Conservation (phyloP, 1,140 invertebrate genomes). For the Meloidogyne hapla region DNA sequence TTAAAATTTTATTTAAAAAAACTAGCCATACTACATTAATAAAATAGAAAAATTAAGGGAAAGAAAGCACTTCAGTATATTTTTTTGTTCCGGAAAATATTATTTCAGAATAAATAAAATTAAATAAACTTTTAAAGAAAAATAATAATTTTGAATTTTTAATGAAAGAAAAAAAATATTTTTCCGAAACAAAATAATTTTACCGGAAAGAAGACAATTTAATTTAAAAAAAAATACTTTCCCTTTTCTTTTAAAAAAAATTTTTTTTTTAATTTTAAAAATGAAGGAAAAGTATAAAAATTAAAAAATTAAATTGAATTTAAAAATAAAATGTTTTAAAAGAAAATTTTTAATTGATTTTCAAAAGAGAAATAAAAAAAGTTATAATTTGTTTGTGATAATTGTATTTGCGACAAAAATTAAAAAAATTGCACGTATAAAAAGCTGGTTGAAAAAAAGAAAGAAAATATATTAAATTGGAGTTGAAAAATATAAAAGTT, state of each 20-base stretch:
- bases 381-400: neutral
- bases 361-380: neutral
- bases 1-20: neutral
- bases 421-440: neutral
- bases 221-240: neutral
- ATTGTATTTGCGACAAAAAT: neutral
- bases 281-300: slow-evolving; percentile 2
- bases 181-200: too few relatives aligned
- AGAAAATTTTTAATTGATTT: neutral
- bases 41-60: neutral
- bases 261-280: neutral
- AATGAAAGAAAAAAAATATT: neutral
- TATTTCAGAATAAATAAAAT: too few relatives aligned
- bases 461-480: neutral
- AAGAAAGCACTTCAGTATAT: neutral
- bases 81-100: too few relatives aligned
- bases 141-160: neutral
- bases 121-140: too few relatives aligned
- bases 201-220: too few relatives aligned
- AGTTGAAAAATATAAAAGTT: neutral
- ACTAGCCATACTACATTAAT: neutral
- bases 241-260: neutral
- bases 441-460: neutral
- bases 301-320: neutral
- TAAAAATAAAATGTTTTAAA: neutral